A percentile compares a stretch with the other conserved stretches of the same genome.
Conservation (phyloP, 2,797 vertebrate genomes). For the Artibeus lituratus region DNA sequence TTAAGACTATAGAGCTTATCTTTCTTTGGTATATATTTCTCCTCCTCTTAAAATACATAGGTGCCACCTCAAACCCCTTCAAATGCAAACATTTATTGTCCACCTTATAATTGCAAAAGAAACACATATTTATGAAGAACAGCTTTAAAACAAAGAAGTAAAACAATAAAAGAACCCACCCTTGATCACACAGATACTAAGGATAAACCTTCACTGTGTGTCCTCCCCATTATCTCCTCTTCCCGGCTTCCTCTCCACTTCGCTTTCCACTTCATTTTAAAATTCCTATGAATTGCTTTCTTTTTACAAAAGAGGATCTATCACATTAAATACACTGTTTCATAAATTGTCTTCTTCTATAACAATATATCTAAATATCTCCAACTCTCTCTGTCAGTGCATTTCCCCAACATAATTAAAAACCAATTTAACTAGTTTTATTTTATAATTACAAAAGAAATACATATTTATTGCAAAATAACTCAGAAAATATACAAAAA, state of each 20-base stretch:
- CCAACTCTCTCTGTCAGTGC: background rate
- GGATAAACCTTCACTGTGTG: background rate
- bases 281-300: background rate
- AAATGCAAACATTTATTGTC: background rate
- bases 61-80: no score
- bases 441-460: background rate
- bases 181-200: background rate
- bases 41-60: background rate
- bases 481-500: background rate
- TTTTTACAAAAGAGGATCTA: background rate
- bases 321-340: background rate
- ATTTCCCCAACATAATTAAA: background rate
- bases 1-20: background rate
- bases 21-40: background rate
- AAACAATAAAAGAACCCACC: background rate
- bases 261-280: background rate
- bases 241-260: background rate
- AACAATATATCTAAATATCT: background rate
- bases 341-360: background rate
- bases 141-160: background rate
- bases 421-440: background rate
- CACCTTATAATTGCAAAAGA: conserved; percentile 6
- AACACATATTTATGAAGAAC: background rate
- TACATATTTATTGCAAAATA: background rate
- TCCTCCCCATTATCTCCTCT: background rate